Evolutionary conservation across 2,888 invertebrate species (phyloP), one percentile per base, ranked within the genome.

Genomic region (Ornithoptera alexandrae): DNA sequence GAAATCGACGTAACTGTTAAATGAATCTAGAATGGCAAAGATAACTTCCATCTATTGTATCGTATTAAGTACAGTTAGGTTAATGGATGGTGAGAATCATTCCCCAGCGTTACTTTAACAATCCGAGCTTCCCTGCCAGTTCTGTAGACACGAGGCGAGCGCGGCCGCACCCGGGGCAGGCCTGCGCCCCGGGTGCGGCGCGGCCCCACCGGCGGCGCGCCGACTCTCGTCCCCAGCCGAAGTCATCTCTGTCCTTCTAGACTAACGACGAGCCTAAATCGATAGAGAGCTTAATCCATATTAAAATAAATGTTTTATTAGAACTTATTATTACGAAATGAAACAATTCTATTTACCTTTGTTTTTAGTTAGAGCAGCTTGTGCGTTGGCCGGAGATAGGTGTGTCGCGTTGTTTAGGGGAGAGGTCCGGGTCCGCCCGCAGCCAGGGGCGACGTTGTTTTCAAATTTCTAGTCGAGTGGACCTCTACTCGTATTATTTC

Each of bases 281-380:
- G 81, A 85, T 91, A 92, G 86, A 92, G 92, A 92, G 92, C 92
- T 92, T 92, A 91, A 82, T 82, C 85, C 85, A 81, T 87, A 88
- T 85, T 81, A 86, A 86, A 58, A 82, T 87, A 87, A 90, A 89
- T 88, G 88, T 89, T 91, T 89, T 90, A 88, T 86, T 90, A 91
- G 88, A 83, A 85, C 80, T 89, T 87, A 70, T 67, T 72, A 71
- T 71, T 69, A 72, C 69, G 68, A 69, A 69, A 67, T 72, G 61
- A 70, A n/a, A 84, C 82, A 81, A 83, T 53, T 86, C 84, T 91
- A 91, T 91, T 91, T 91, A 91, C 90, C 88, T 85, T 84, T 87
- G 90, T 92, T 92, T 77, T 90, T 78, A 88, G 88, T 90, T 90
- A 79, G 84, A 78, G 83, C 84, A 86, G 91, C 92, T 91, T 92